Base-by-base conservation (phyloP, 2,888 invertebrate genomes). In the Nipponacmea schrenckii region DNA sequence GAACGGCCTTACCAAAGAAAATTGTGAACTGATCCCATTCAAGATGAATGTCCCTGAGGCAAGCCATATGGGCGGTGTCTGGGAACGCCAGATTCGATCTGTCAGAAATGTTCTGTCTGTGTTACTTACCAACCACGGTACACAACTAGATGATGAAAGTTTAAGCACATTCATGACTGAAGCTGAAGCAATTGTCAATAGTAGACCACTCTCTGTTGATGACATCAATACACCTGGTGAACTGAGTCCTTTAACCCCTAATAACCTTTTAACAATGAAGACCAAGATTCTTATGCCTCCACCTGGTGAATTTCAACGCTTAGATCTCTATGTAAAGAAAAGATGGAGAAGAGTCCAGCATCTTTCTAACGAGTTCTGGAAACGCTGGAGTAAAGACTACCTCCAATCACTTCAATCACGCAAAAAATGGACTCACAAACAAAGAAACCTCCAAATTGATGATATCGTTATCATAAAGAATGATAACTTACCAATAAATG, bases 111-210 rank as follows among this genome's bases (percentile, higher is more conserved):
- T 71, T 17, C n/a, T 71, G 46, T 24, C n/a, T 10, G 56, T 56
- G n/a, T 15, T 71, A 15, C n/a, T 62, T 45, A 44, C 1, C 5
- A 48, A 64, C 27, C 17, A 27, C 10, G 50, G 56, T 17, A 62
- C 44, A 14, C 20, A 24, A 14, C 67, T 77, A 15, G 71, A 73
- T 67, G 76, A 77, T 50, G 74, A 77, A 67, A 62, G 63, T 10
- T 68, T 79, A 2, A 48, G 46, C 4, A 79, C 79, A 24, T 63
- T 79, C 10, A 48, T 79, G 63, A 73, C 71, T n/a, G 77, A 79
- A 62, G 64, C 72, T 17, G 76, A 76, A 62, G 26, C 68, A 5
- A 73, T 78, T 12, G n/a, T 79, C 15, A 79, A 79, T 56, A 62
- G 68, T 31, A 48, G 79, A 44, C 76, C 77, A 17, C 69, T 76